These are phyloP conservation scores for Rhynchophorus ferrugineus DNA, from an alignment of 1,140 invertebrate species.

Conservation along the genomic window DNA sequence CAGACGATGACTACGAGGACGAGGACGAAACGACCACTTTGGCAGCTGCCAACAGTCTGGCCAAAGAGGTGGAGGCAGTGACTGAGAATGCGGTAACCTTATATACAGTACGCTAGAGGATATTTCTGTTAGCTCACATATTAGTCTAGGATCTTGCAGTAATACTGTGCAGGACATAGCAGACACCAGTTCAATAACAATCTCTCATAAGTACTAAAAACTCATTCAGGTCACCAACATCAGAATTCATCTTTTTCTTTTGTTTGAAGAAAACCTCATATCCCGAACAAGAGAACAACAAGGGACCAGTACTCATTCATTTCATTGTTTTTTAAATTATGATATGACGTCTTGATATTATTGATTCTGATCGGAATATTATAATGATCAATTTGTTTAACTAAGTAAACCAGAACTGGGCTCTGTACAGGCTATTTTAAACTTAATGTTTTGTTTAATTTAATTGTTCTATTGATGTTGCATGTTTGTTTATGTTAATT, in stretches of 20 bases:
- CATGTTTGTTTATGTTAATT: too few relatives aligned
- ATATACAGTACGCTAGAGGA: slow-evolving; percentile 15
- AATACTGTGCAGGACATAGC: slow-evolving; percentile 15
- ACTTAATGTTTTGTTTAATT: too few relatives aligned
- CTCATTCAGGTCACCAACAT: neutral
- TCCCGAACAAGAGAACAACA: neutral
- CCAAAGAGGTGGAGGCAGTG: slow-evolving; percentile 3
- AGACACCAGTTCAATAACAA: neutral
- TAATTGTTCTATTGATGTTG: too few relatives aligned
- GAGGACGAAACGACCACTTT: slow-evolving; percentile 24
- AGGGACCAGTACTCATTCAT: neutral
- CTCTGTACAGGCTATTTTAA: too few relatives aligned
- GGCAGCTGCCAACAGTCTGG: neutral
- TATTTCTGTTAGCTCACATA: slow-evolving; percentile 1
- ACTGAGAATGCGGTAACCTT: slow-evolving; percentile 11
- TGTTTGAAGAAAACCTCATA: slow-evolving; percentile 1
- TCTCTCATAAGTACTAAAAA: neutral
- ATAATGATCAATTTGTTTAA: too few relatives aligned
- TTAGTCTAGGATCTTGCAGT: slow-evolving; percentile 9
- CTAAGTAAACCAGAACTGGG: too few relatives aligned
- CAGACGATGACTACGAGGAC: slow-evolving; percentile 44
- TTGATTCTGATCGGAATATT: too few relatives aligned
- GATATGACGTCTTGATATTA: neutral
- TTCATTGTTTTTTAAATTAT: neutral
- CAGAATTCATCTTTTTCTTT: neutral